These are phyloP conservation scores for Motacilla tschutschensis DNA, from an alignment of 2,113 vertebrate genomes.

Conservation along the genomic window DNA sequence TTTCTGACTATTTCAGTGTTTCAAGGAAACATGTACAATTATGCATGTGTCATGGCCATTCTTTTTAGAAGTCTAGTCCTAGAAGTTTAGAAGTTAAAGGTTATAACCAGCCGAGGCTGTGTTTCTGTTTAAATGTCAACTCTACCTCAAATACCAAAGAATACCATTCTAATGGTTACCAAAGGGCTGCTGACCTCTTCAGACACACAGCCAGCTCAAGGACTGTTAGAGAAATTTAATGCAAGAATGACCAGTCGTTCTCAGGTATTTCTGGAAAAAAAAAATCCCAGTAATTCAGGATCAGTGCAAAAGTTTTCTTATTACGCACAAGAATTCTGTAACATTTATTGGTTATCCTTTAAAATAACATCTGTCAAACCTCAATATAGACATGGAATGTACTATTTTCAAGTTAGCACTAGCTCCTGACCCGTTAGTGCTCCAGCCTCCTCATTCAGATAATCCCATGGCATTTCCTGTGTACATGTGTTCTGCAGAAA, in stretches of 20 bases:
- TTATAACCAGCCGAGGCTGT: not conserved
- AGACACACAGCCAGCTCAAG: not conserved
- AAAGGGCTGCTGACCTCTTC: not conserved
- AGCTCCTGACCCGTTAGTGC: not conserved
- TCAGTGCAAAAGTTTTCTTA: not conserved
- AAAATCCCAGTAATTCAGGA: not conserved
- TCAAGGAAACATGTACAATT: not conserved
- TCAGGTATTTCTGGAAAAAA: not conserved
- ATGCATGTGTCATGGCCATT: not conserved
- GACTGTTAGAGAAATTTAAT: not conserved
- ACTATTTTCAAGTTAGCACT: not conserved
- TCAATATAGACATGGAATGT: not conserved
- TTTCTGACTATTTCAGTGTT: not conserved
- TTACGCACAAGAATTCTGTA: not conserved
- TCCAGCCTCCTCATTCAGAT: not conserved
- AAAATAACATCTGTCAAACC: not conserved
- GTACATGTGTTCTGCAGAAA: rapidly evolving
- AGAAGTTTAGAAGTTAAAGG: not conserved
- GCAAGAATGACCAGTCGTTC: not conserved
- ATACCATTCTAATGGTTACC: not conserved
- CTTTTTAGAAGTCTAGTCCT: not conserved
- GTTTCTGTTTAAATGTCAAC: not conserved
- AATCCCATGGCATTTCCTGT: not conserved
- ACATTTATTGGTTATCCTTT: not conserved
- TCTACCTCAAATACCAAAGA: not conserved